Base-by-base conservation (phyloP, 2,797 vertebrate species). In the Etheostoma perlongum region DNA sequence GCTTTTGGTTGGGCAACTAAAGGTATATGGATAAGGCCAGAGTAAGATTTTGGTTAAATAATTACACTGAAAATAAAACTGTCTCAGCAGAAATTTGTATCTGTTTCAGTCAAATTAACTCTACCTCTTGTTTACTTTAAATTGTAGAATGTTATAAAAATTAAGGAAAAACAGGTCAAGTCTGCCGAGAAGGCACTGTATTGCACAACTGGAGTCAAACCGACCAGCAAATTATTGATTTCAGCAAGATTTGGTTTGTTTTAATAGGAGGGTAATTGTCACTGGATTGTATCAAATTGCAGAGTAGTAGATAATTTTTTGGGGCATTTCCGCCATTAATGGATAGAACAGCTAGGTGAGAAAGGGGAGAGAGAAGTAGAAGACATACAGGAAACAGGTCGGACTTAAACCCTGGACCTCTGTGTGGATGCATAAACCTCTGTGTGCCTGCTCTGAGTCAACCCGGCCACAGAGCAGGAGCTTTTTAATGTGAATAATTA, bases 21-120 rank as follows among this genome's bases (percentile, higher is more conserved):
- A 54, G n/a, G 6, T 7, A 60, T 61, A 25, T 73, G 44, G 44
- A 63, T 40, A 52, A 16, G 0, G 33, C 64, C 18, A 48, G 13
- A 27, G 15, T 25, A 6, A 77, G 19, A 47, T 76, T 72, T 58
- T 11, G n/a, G 6, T 52, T 74, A 25, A 74, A 70, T 44, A 66
- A 65, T 44, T 49, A 33, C 7, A n/a, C n/a, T 42, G 36, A 58
- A 23, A 52, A 46, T 44, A 3, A 51, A 58, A 40, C 18, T 16
- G 33, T 59, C 40, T 40, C 15, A 33, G 30, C 57, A 59, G 55
- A 42, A 67, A 15, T n/a, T 6, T 53, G 13, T 21, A 14, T 48
- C 30, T 44, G 30, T 62, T 72, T 62, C 23, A 68, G 7, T 51
- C 10, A 5, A 59, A 59, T 42, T 6, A 55, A 63, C 19, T 19